Conservation (phyloP, 1,140 invertebrate genomes). For the Papilio aristodemus region DNA sequence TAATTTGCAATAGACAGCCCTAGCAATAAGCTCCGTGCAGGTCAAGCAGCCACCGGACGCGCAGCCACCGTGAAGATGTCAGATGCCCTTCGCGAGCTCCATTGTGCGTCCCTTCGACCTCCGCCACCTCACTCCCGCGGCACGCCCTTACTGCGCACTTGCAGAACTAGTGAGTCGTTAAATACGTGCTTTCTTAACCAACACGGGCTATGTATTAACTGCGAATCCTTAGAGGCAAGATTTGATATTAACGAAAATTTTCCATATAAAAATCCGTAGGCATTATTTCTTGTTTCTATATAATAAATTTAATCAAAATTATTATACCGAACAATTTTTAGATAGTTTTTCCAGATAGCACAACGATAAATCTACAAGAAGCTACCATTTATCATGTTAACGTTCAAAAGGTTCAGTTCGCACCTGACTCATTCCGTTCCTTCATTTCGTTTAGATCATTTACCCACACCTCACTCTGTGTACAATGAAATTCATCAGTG, state of each 20-base stretch:
- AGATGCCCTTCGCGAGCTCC: constrained; percentile 60
- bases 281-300: neutral
- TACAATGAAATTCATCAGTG: no score
- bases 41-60: constrained; percentile 36
- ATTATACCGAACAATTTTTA: neutral
- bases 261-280: neutral
- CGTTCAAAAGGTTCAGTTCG: constrained; percentile 1
- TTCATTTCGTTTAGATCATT: no score
- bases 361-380: neutral
- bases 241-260: neutral
- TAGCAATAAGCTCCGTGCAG: constrained; percentile 36
- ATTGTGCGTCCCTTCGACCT: constrained; percentile 59
- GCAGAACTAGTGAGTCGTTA: neutral
- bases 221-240: no score
- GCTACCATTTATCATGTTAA: neutral
- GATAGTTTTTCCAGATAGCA: neutral
- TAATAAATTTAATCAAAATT: no score
- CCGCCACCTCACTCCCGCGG: constrained; percentile 37
- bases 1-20: neutral
- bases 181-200: neutral
- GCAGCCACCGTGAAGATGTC: constrained; percentile 60
- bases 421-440: no score
- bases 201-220: no score
- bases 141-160: constrained; percentile 15
- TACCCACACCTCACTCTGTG: neutral